These are phyloP conservation scores for Oenanthe oenanthe DNA, from an alignment of 2,113 vertebrate species.

Conservation along the genomic window DNA sequence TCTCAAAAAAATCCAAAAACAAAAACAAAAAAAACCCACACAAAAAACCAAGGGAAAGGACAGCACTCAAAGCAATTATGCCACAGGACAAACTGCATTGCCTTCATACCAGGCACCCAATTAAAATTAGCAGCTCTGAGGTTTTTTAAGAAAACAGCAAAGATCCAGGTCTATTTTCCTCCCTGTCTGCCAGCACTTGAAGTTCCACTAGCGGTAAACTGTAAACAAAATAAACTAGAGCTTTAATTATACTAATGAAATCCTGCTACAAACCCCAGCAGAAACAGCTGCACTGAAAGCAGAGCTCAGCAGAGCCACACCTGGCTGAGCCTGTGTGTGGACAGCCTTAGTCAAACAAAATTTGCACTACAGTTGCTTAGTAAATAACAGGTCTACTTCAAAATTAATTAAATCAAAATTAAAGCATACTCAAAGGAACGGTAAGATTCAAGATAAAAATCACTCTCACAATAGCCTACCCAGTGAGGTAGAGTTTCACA, in stretches of 20 bases:
- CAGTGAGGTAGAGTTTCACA: not conserved
- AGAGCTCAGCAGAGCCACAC: not conserved
- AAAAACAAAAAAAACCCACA: not conserved
- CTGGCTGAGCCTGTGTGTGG: not conserved
- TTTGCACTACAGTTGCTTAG: not conserved
- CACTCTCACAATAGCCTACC: not conserved
- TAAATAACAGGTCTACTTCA: not conserved
- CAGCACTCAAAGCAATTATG: not conserved
- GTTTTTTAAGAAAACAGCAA: not conserved
- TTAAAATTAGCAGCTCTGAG: not conserved
- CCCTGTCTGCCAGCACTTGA: not conserved
- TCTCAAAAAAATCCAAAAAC: not conserved
- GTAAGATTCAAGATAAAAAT: not conserved
- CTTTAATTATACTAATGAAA: not conserved
- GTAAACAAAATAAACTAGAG: not conserved
- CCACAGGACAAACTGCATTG: rapidly evolving
- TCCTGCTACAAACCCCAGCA: not conserved
- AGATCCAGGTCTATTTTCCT: not conserved
- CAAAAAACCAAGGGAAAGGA: not conserved
- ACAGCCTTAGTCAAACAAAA: not conserved
- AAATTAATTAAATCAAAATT: not conserved
- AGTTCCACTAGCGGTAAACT: not conserved
- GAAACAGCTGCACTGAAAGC: not conserved
- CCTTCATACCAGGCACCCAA: rapidly evolving
- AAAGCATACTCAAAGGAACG: not conserved